phyloP scores from a whole-genome alignment of 2,888 invertebrate species.

The Chrysotoxum bicinctum region DNA sequence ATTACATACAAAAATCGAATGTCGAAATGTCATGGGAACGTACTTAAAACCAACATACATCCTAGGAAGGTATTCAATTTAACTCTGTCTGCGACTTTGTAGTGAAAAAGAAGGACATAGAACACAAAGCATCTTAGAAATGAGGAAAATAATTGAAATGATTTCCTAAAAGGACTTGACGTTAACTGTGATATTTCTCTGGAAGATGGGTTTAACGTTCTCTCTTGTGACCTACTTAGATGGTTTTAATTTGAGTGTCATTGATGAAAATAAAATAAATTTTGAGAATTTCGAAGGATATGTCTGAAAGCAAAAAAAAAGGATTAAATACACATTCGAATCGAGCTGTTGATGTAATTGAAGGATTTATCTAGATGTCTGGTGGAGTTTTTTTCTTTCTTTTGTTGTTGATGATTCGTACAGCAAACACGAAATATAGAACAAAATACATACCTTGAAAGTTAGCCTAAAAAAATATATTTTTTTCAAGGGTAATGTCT shows the following conservation, averaged over 20 bases:
- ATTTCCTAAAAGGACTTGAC: conserved; percentile 5
- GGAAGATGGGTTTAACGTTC: background rate
- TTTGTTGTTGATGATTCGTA: too few relatives aligned
- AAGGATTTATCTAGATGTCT: background rate
- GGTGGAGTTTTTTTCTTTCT: background rate
- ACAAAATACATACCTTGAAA: too few relatives aligned
- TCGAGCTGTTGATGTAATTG: background rate
- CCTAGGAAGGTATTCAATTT: conserved; percentile 53
- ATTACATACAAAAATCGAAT: conserved; percentile 56
- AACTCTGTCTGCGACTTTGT: conserved; percentile 17
- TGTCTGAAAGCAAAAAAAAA: background rate
- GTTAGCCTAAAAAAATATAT: too few relatives aligned
- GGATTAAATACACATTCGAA: background rate
- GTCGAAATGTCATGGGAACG: conserved; percentile 58
- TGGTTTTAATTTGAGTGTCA: background rate
- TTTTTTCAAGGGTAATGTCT: too few relatives aligned
- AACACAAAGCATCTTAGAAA: background rate
- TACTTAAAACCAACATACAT: background rate
- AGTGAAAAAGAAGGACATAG: background rate
- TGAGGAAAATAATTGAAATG: conserved; percentile 23
- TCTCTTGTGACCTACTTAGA: background rate
- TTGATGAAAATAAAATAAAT: background rate
- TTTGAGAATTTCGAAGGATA: background rate
- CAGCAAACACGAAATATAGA: too few relatives aligned
- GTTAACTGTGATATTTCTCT: conserved; percentile 26